Evolutionary conservation across 2,888 invertebrate species (phyloP).

Genomic region (Marronus borbonicus): DNA sequence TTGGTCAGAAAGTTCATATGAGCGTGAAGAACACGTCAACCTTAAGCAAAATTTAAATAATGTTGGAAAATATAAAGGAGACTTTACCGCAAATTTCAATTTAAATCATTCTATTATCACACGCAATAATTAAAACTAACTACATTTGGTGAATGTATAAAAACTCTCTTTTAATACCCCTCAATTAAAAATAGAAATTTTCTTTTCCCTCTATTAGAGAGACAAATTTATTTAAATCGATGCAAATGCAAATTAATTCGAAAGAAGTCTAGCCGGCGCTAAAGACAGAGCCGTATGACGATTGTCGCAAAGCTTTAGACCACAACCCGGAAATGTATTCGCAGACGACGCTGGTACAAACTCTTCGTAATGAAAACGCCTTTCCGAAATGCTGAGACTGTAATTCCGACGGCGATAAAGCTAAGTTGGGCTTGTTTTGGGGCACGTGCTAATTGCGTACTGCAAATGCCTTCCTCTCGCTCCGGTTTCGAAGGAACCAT

Average conservation of each 20-base stretch:
- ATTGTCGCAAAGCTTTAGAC: neutral
- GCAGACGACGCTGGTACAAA: constrained; percentile 1
- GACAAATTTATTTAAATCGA: constrained; percentile 35
- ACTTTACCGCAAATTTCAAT: neutral
- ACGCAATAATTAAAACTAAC: neutral
- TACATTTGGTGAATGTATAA: neutral
- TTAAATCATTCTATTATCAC: neutral
- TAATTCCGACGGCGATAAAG: constrained; percentile 62
- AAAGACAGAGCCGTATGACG: neutral
- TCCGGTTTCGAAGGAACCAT: neutral
- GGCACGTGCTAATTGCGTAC: constrained; percentile 57
- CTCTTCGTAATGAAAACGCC: constrained; percentile 44
- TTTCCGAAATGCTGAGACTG: constrained; percentile 54
- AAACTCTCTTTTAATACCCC: neutral
- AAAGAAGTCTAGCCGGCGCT: constrained; percentile 5
- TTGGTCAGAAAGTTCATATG: neutral
- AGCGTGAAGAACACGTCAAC: neutral
- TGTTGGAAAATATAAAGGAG: neutral
- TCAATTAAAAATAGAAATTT: neutral
- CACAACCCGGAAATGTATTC: constrained; percentile 14
- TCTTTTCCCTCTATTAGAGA: neutral
- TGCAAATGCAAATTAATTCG: constrained; percentile 36
- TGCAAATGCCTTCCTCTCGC: neutral
- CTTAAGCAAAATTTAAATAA: neutral
- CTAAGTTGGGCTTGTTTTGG: constrained; percentile 59